Evolutionary conservation across 2,888 invertebrate species (phyloP), one percentile per base, ranked within the genome.

Genomic region (Parelbella ahira): DNA sequence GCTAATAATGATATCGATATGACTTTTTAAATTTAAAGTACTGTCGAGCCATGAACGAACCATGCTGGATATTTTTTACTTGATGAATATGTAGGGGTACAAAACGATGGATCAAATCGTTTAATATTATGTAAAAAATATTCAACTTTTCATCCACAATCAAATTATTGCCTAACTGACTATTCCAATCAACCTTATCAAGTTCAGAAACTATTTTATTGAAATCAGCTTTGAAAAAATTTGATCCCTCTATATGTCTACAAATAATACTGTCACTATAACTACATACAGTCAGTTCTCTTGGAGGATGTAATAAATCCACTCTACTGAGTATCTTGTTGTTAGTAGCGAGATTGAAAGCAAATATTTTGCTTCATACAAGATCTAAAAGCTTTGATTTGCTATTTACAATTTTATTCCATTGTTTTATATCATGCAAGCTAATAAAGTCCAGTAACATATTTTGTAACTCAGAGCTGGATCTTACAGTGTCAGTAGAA

Each of bases 91-190:
- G 19, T 6, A 30, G 4, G 1, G 19, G 19, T 5, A 30, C 29
- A 30, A 19, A 30, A 10, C 29, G 18, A 9, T 19, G 29, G 10
- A 30, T 30, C 4, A 30, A 5, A n/a, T 30, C 29, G 2, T 30
- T 5, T 4, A 30, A 9, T 19, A 30, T 9, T 8, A 10, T 30
- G 19, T 30, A 30, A 13, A 30, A 30, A 19, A 19, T 18, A 9
- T 30, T 7, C 19, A 30, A 6, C 18, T 19, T 30, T 8, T 30
- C 15, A 30, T 30, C 19, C 8, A 30, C 29, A 8, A 6, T 30
- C 9, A 19, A 10, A 30, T 30, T 8, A 6, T 6, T 6, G 1
- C 13, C 13, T 10, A 30, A 30, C 10, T 18, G 6, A 6, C 3
- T 19, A 9, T 30, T 3, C 29, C 29, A 30, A 10, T 30, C 7